Base-by-base conservation (phyloP, 2,888 invertebrate species). In the Clanis bilineata region DNA sequence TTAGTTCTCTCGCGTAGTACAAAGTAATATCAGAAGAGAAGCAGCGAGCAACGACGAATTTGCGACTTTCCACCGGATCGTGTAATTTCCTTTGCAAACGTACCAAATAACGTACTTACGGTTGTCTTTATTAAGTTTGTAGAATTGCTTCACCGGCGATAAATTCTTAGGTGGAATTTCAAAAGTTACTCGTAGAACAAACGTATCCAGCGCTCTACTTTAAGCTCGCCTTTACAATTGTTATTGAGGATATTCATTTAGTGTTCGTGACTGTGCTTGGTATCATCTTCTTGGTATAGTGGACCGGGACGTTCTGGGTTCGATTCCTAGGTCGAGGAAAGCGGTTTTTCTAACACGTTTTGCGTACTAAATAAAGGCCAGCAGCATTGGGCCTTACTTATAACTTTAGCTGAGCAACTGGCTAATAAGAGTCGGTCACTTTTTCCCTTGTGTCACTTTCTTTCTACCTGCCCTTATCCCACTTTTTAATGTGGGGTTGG, bases 141-240 rank as follows among this genome's bases (percentile, higher is more conserved):
- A 65, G 67, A 69, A 79, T 72, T 74, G 64, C 71, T 70, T 66
- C 66, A 59, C 60, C 59, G 64, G 74, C 69, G 74, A 79, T 77
- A 77, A 79, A 79, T 76, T 76, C 72, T 69, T 64, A 58, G 66
- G 64, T 66, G 70, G 73, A 76, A 74, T 76, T 74, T 70, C 76
- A 72, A 68, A 78, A 78, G 73, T 78, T 74, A 64, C 54, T 55
- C 62, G 45, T 61, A 56, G 59, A 61, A 67, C 68, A 74, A 76
- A 66, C 70, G 66, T 72, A 69, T 74, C 73, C 73, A 25, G 55
- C 63, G 69, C 73, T 73, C 69, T 68, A 73, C 71, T 78, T 74
- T 56, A 70, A 73, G 64, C 76, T 70, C 63, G 62, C 63, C 64
- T 70, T 63, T 45, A 43, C 62, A 63, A 62, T 67, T 68, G 64